Evolutionary conservation across 2,113 vertebrate species (phyloP).

Genomic region (Lutjanus erythropterus): DNA sequence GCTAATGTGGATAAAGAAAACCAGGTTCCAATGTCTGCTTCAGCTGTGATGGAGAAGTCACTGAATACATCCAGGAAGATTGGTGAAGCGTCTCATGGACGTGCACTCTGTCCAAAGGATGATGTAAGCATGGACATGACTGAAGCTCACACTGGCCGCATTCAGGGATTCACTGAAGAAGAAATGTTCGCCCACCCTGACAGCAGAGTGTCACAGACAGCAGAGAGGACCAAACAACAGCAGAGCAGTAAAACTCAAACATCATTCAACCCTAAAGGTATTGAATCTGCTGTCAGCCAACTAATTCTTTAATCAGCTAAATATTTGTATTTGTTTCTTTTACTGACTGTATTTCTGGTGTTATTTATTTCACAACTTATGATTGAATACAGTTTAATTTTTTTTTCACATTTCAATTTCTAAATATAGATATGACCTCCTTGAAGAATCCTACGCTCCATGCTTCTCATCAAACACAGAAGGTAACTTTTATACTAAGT

Average conservation of each 20-base stretch:
- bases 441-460: slow-evolving; percentile 3
- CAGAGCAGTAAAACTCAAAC: slow-evolving; percentile 9
- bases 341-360: too few relatives aligned
- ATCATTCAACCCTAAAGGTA: slow-evolving; percentile 49
- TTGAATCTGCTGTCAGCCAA: background rate
- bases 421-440: slow-evolving; percentile 20
- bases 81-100: slow-evolving; percentile 29
- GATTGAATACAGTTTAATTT: background rate
- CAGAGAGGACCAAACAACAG: slow-evolving; percentile 19
- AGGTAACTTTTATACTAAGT: slow-evolving; percentile 21
- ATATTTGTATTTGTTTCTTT: background rate
- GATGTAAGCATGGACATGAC: slow-evolving; percentile 55
- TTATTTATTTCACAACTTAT: background rate
- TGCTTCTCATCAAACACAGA: slow-evolving; percentile 20
- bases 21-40: slow-evolving; percentile 23
- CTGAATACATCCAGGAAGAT: slow-evolving; percentile 20
- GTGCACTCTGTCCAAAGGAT: slow-evolving; percentile 44
- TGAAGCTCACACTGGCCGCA: slow-evolving; percentile 41
- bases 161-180: slow-evolving; percentile 14
- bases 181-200: slow-evolving; percentile 44
- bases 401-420: background rate
- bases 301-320: background rate
- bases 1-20: slow-evolving; percentile 79
- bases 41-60: slow-evolving; percentile 19
- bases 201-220: slow-evolving; percentile 7